phyloP scores from a whole-genome alignment of 2,797 vertebrate genomes.

The Coreius guichenoti region DNA sequence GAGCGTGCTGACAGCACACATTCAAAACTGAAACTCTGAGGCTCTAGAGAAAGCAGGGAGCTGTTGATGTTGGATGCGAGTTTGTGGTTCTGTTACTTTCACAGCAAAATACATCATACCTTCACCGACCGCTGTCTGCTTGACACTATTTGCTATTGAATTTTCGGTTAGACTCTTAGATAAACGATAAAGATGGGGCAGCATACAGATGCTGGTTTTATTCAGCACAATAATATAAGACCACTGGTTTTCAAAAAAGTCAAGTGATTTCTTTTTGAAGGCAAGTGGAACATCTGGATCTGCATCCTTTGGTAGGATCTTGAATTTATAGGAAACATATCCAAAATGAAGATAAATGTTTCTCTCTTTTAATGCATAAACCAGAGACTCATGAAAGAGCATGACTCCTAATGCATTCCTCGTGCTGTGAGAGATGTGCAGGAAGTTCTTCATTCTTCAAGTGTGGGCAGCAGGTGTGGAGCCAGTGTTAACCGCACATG shows the following conservation, averaged over 20 bases:
- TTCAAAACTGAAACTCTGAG: slow-evolving; percentile 57
- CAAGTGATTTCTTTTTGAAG: slow-evolving; percentile 30
- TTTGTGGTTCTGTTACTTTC: slow-evolving; percentile 71
- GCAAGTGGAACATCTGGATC: slow-evolving; percentile 28
- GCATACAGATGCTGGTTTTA: slow-evolving; percentile 57
- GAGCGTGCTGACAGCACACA: slow-evolving; percentile 65
- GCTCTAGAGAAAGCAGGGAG: slow-evolving; percentile 66
- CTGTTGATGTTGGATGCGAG: slow-evolving; percentile 75
- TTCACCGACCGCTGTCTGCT: slow-evolving; percentile 55
- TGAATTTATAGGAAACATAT: slow-evolving; percentile 52
- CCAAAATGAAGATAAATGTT: slow-evolving; percentile 65
- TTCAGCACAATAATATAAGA: slow-evolving; percentile 63
- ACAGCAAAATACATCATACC: slow-evolving; percentile 58
- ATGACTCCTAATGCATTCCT: slow-evolving; percentile 76
- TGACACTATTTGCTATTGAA: slow-evolving; percentile 61
- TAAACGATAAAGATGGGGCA: slow-evolving; percentile 54
- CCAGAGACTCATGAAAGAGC: slow-evolving; percentile 57
- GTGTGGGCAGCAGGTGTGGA: slow-evolving; percentile 45
- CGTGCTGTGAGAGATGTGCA: slow-evolving; percentile 22
- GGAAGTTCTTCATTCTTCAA: background rate
- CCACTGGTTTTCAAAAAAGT: background rate
- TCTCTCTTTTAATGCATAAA: slow-evolving; percentile 61
- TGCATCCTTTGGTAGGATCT: slow-evolving; percentile 51
- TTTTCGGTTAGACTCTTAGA: slow-evolving; percentile 26
- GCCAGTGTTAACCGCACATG: slow-evolving; percentile 28